Evolutionary conservation across 2,888 invertebrate species (phyloP).

Genomic region (Serripes groenlandicus): DNA sequence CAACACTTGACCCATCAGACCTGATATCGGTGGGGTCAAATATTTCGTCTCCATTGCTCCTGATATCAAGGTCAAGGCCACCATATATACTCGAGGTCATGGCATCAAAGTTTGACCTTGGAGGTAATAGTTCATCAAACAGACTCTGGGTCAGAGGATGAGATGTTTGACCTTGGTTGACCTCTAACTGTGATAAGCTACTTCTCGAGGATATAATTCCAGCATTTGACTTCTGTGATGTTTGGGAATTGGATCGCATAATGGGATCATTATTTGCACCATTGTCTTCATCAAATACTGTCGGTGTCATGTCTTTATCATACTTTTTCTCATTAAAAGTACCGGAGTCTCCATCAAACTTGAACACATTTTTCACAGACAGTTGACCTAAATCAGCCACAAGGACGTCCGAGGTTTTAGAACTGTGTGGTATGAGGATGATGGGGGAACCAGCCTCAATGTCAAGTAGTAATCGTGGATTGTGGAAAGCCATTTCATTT

Average conservation of each 20-base stretch:
- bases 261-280: not conserved
- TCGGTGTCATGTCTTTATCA: conserved; percentile 23
- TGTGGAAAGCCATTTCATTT: conserved; percentile 81
- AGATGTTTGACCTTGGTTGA: conserved; percentile 25
- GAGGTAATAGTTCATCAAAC: conserved; percentile 72
- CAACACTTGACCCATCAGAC: conserved; percentile 70
- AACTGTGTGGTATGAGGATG: conserved; percentile 94
- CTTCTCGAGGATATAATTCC: conserved; percentile 33
- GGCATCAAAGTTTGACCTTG: conserved; percentile 69
- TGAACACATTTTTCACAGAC: conserved; percentile 92
- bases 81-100: conserved; percentile 85
- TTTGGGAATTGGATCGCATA: conserved; percentile 38
- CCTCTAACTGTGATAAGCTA: conserved; percentile 20
- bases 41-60: conserved; percentile 66
- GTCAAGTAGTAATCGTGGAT: conserved; percentile 89
- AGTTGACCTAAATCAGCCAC: conserved; percentile 94
- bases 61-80: conserved; percentile 79
- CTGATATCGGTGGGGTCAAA: conserved; percentile 61
- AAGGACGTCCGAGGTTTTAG: conserved; percentile 92
- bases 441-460: conserved; percentile 93
- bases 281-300: conserved; percentile 2
- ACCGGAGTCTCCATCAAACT: conserved; percentile 81
- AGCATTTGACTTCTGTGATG: conserved; percentile 35
- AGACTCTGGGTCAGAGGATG: conserved; percentile 75
- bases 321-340: conserved; percentile 69